Evolutionary conservation across 2,888 invertebrate genomes (phyloP).

Genomic region (Heliconius charithonia): DNA sequence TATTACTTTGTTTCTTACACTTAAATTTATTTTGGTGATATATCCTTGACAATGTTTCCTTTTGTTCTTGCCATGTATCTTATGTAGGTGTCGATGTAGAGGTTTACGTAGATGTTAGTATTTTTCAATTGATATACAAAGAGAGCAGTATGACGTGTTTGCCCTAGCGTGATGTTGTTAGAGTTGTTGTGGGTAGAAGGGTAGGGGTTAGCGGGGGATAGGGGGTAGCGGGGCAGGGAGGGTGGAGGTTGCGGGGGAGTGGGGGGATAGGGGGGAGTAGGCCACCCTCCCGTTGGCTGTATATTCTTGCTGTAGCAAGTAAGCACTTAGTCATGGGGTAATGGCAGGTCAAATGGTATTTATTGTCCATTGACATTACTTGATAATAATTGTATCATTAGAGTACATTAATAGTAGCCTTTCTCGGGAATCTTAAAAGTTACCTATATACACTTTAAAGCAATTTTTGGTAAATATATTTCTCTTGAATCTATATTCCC

Average conservation of each 20-base stretch:
- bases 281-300: constrained; percentile 72
- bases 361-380: constrained; percentile 83
- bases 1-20: constrained; percentile 54
- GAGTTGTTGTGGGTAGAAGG: constrained; percentile 71
- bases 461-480: constrained; percentile 82
- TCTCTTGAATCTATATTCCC: constrained; percentile 83
- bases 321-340: constrained; percentile 77
- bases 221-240: constrained; percentile 52
- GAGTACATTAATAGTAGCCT: constrained; percentile 83
- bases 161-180: constrained; percentile 79
- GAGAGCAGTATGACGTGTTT: constrained; percentile 77
- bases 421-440: constrained; percentile 82
- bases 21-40: constrained; percentile 70
- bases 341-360: constrained; percentile 82
- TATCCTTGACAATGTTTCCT: constrained; percentile 74
- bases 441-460: constrained; percentile 82
- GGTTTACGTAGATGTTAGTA: constrained; percentile 77
- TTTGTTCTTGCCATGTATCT: constrained; percentile 82
- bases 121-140: constrained; percentile 80
- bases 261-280: constrained; percentile 65
- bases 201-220: constrained; percentile 61
- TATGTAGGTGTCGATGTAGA: constrained; percentile 79
- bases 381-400: constrained; percentile 84
- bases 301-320: constrained; percentile 80
- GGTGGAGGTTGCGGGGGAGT: constrained; percentile 63